These are phyloP conservation scores for Otus scops DNA, from an alignment of 2,797 vertebrate species.

Conservation along the genomic window DNA sequence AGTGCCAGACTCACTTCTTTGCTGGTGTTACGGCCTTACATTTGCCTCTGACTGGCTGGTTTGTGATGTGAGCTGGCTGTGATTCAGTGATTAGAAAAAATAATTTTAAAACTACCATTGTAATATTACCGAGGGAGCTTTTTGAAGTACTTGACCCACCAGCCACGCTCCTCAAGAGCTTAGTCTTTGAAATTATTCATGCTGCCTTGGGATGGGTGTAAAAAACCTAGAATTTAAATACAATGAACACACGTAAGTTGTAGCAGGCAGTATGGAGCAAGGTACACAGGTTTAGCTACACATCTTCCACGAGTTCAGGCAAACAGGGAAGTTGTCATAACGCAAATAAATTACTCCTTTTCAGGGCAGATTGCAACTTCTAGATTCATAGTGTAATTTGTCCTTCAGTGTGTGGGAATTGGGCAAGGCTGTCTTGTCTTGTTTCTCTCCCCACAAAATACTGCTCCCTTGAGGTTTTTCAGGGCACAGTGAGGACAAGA, in stretches of 20 bases:
- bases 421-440: neutral
- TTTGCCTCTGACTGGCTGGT: neutral
- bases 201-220: neutral
- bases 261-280: neutral
- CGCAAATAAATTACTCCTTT: neutral
- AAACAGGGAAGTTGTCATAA: neutral
- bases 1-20: neutral
- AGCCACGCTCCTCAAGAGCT: neutral
- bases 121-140: neutral
- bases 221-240: neutral
- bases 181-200: neutral
- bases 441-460: neutral
- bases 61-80: neutral
- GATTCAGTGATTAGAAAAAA: neutral
- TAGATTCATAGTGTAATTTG: neutral
- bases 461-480: neutral
- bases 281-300: neutral
- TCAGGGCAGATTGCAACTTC: neutral
- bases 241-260: rapidly evolving
- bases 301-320: neutral
- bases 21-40: neutral
- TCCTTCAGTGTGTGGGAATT: neutral
- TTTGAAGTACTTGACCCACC: neutral
- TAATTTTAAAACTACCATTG: neutral
- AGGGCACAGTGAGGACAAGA: neutral